Percentiles rank a stretch among this genome's conserved stretches.
Conservation (phyloP, 1,140 invertebrate genomes). For the Hypsibius dujardini region DNA sequence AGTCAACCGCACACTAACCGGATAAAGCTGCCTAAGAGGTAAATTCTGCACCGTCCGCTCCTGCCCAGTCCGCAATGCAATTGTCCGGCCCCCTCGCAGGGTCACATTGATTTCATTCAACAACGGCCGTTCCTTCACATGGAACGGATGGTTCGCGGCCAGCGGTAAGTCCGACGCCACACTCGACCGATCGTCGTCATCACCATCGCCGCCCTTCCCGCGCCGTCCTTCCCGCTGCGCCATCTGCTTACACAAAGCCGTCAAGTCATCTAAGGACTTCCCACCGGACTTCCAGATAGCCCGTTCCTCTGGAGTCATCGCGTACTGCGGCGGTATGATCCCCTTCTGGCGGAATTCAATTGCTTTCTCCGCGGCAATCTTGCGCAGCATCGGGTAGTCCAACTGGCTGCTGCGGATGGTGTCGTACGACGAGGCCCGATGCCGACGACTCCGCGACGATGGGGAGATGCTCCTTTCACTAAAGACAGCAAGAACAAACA, state of each 20-base stretch:
- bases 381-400: neutral
- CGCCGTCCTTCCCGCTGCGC: neutral
- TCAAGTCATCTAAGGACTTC: slow-evolving; percentile 6
- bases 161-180: neutral
- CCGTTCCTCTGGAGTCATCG: slow-evolving; percentile 9
- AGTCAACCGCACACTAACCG: neutral
- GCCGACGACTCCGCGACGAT: neutral
- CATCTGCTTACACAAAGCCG: slow-evolving; percentile 12
- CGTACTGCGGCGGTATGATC: neutral
- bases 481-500: no score
- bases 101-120: slow-evolving; percentile 19
- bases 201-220: neutral
- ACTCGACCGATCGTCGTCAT: slow-evolving; percentile 6
- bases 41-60: neutral
- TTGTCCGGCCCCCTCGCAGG: neutral
- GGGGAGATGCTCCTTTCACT: neutral
- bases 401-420: slow-evolving; percentile 1
- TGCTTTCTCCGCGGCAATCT: neutral
- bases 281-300: neutral
- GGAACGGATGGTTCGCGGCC: slow-evolving; percentile 19
- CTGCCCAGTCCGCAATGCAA: neutral
- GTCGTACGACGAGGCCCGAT: slow-evolving; percentile 6
- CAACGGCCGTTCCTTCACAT: slow-evolving; percentile 21
- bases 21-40: slow-evolving; percentile 18
- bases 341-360: neutral